Evolutionary conservation across 2,888 invertebrate species (phyloP), one percentile per base, ranked within the genome.

Genomic region (Cheilosia grossa): DNA sequence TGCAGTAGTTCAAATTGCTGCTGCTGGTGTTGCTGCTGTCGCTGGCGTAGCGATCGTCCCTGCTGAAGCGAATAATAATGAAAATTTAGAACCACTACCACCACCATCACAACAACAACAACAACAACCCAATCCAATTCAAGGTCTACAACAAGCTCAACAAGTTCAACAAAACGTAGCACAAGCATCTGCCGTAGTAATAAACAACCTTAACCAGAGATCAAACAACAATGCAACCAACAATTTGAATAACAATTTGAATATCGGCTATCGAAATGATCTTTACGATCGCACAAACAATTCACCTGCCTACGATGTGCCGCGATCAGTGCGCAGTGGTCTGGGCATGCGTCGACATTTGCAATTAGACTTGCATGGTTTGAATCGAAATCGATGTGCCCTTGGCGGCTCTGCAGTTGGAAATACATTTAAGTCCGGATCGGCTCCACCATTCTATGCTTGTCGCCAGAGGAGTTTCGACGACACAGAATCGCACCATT

Each of bases 401-500:
- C 21, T 70, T 40, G 63, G 80, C 30, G 37, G 40, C 51, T 27
- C 51, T 33, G 19, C 87, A 13, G 73, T 64, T 40, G 33, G 77
- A 27, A 33, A 30, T 40, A 85, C 72, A 10, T 37, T 81, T 0
- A 80, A 85, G n/a, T 85, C 85, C 0, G 85, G 85, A 2, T 73
- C 86, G 24, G 82, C 86, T 44, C 86, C 86, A 0, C 86, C 82
- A 9, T 86, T 82, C n/a, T 86, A 81, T 61, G 77, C 86, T 2
- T 86, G 89, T 63, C 89, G 91, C 0, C 92, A 92, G 81, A 89
- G 92, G 10, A 92, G 92, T 86, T 92, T 92, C 47, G 92, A 92
- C 72, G 92, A 92, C 72, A 92, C 92, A 0, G 92, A 92, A 87
- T 92, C 92, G 7, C 91, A 90, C 81, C 90, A 92, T 82, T 91